Base-by-base conservation (phyloP, 2,888 invertebrate species). In the Glaucopsyche alexis region DNA sequence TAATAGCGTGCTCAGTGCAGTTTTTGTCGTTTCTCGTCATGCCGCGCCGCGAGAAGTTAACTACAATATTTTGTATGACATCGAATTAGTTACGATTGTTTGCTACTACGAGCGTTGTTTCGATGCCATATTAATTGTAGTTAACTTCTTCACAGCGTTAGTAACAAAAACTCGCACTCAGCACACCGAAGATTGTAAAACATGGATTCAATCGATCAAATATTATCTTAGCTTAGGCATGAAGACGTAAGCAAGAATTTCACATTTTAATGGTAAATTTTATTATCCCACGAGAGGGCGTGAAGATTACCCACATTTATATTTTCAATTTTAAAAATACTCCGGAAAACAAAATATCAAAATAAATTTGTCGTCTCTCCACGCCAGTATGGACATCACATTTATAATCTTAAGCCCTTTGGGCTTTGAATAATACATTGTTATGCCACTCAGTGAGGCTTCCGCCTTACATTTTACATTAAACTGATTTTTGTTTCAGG, bases 391-490 rank as follows among this genome's bases (percentile, higher is more conserved):
- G 60, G 60, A 60, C 60, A 60, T 60, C 60, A 60, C 60, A 60
- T 60, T 60, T 60, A 60, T 60, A 60, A 60, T 60, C 60, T 60
- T 60, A 60, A 60, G 60, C 60, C 60, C 60, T 60, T 60, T 60
- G 60, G 60, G 60, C 60, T 60, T 60, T 60, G 60, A 60, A 60
- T 60, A 60, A 60, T 60, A 60, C 60, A 60, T 60, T 60, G 29
- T 60, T 60, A 38, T 60, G 60, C 29, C 60, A 60, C 60, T 60
- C 60, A 60, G 60, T 60, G 60, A 60, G 60, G 60, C 60, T 29
- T 60, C 60, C 29, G 38, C 60, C 60, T 60, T 38, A 60, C 60
- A 60, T 60, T 60, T 60, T 60, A 60, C 60, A 60, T 60, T 60
- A 60, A 60, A 60, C 60, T 60, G 60, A 60, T 60, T 60, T 60